Conservation (phyloP, 1,140 invertebrate genomes). For the Venustaconcha ellipsiformis region DNA sequence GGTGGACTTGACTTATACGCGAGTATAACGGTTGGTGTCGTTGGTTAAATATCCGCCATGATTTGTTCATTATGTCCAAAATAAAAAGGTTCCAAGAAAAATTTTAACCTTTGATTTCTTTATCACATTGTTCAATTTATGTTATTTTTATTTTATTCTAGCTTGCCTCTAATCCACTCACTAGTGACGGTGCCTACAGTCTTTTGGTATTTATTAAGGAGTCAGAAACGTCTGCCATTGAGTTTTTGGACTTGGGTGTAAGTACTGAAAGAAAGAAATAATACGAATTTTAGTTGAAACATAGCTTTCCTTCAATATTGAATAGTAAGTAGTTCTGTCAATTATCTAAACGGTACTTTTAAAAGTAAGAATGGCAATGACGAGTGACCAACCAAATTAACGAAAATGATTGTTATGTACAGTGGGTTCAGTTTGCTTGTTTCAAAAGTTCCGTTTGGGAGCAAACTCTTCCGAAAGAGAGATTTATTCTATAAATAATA, state of each 20-base stretch:
- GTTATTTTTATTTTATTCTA: constrained; percentile 23
- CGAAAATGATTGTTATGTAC: no score
- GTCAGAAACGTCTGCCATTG: constrained; percentile 25
- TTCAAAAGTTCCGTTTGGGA: no score
- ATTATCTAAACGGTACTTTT: background rate
- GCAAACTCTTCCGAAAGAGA: no score
- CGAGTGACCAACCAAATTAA: no score
- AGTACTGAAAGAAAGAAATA: constrained; percentile 6
- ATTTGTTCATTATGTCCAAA: background rate
- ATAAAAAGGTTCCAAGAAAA: background rate
- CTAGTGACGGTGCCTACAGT: constrained; percentile 37
- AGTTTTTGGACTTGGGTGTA: constrained; percentile 46
- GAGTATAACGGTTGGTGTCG: no score
- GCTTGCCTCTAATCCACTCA: constrained; percentile 56
- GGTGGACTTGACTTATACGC: no score
- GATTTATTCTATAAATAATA: no score
- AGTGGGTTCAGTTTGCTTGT: no score
- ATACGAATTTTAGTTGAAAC: background rate
- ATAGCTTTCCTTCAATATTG: background rate
- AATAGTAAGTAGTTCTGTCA: background rate
- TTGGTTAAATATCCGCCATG: background rate
- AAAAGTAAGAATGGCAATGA: background rate
- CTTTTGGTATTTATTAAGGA: constrained; percentile 41
- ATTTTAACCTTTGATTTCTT: no score
- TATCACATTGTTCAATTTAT: background rate